Conservation (phyloP, 2,113 vertebrate genomes). For the Trinectes maculatus region DNA sequence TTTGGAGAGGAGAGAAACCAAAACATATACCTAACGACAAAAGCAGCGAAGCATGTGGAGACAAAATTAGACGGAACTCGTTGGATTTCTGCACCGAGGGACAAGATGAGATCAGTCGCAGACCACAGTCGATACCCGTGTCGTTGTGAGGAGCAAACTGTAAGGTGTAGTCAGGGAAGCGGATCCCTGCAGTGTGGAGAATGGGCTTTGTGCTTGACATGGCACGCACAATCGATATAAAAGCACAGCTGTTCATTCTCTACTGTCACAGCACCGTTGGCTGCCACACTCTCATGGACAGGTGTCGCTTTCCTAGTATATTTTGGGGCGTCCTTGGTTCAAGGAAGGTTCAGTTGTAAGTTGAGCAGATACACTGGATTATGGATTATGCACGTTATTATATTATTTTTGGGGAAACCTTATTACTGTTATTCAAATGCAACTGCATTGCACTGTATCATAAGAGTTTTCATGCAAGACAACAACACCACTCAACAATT, state of each 20-base stretch:
- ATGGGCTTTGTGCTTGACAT: slow-evolving; percentile 26
- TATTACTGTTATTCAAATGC: too few relatives aligned
- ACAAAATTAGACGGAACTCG: slow-evolving; percentile 13
- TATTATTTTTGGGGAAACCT: too few relatives aligned
- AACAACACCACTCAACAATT: too few relatives aligned
- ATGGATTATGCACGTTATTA: too few relatives aligned
- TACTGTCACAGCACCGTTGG: background rate
- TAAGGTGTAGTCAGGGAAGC: background rate
- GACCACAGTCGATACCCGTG: slow-evolving; percentile 3
- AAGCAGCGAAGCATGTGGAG: slow-evolving; percentile 13
- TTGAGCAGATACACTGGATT: too few relatives aligned
- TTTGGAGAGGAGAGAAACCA: slow-evolving; percentile 14
- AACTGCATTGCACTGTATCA: too few relatives aligned
- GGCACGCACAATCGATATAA: slow-evolving; percentile 34
- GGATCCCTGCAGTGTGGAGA: slow-evolving; percentile 29
- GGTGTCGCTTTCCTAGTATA: background rate
- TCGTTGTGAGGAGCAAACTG: slow-evolving; percentile 31
- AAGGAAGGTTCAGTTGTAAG: too few relatives aligned
- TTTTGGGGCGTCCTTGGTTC: too few relatives aligned
- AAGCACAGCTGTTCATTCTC: slow-evolving; percentile 15
- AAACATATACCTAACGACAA: slow-evolving; percentile 36
- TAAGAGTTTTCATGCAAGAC: too few relatives aligned
- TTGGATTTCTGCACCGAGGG: slow-evolving; percentile 2
- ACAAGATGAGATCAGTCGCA: slow-evolving; percentile 3
- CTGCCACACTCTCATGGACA: background rate